These are phyloP conservation scores for Paramisgurnus dabryanus DNA, from an alignment of 2,113 vertebrate genomes.

Conservation along the genomic window DNA sequence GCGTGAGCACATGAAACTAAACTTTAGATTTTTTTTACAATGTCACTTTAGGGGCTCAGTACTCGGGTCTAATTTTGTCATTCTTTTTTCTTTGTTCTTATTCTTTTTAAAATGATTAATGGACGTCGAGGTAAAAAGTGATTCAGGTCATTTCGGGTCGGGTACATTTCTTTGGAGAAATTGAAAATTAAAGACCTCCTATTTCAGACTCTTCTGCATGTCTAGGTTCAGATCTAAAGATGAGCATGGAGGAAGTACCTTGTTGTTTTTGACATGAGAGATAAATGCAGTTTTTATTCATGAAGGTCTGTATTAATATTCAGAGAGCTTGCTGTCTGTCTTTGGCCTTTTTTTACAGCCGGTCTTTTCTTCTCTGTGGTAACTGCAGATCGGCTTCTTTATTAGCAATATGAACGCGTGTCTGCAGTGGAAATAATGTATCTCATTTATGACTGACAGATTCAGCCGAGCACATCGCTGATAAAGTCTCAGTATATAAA, in stretches of 20 bases:
- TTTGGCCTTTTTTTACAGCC: background rate
- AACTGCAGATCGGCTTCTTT: constrained; percentile 56
- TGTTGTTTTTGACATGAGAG: constrained; percentile 22
- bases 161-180: no score
- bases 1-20: no score
- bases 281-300: constrained; percentile 35
- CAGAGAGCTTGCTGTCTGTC: constrained; percentile 7
- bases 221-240: background rate
- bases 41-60: no score
- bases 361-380: background rate
- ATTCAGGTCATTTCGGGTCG: no score
- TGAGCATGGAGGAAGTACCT: background rate
- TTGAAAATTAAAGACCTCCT: no score
- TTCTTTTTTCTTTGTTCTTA: no score
- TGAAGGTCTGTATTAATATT: constrained; percentile 17
- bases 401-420: constrained; percentile 50
- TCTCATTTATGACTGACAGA: constrained; percentile 43
- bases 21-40: no score
- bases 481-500: constrained; percentile 33
- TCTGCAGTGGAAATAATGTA: constrained; percentile 32
- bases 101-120: no score
- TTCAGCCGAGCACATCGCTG: constrained; percentile 48
- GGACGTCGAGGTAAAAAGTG: no score
- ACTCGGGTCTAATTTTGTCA: no score
- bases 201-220: no score